Conservation (phyloP, 2,113 vertebrate genomes). For the Tangachromis dhanisi region DNA sequence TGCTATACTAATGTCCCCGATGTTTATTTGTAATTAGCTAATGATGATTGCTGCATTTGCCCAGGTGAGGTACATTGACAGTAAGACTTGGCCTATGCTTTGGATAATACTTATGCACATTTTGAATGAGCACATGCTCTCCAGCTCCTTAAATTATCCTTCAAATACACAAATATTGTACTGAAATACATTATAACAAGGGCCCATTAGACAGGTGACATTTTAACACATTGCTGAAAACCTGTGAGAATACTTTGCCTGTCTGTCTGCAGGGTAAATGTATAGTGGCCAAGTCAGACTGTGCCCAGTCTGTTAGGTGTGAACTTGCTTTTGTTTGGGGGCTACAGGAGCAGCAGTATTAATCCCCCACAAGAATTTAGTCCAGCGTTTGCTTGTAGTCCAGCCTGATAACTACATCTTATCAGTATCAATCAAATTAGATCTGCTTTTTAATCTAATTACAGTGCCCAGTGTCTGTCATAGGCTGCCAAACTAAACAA, state of each 20-base stretch:
- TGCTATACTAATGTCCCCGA: neutral
- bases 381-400: constrained; percentile 11
- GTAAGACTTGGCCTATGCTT: neutral
- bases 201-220: neutral
- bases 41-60: neutral
- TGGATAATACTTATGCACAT: neutral
- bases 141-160: neutral
- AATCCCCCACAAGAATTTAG: neutral
- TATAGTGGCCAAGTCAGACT: constrained; percentile 9
- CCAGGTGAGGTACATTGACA: neutral
- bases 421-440: neutral
- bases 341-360: constrained; percentile 5
- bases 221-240: constrained; percentile 49
- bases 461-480: neutral
- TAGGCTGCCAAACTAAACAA: neutral
- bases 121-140: neutral
- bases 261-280: constrained; percentile 50
- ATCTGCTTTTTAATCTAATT: constrained; percentile 1
- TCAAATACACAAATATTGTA: constrained; percentile 48
- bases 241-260: constrained; percentile 30
- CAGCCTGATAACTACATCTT: neutral
- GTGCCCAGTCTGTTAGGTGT: constrained; percentile 40
- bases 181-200: neutral
- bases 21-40: neutral
- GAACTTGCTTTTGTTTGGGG: constrained; percentile 44